Percentiles rank a stretch among this genome's conserved stretches.
These are phyloP conservation scores for Galago senegalensis DNA, from an alignment of 2,797 vertebrate genomes.

Conservation along the genomic window DNA sequence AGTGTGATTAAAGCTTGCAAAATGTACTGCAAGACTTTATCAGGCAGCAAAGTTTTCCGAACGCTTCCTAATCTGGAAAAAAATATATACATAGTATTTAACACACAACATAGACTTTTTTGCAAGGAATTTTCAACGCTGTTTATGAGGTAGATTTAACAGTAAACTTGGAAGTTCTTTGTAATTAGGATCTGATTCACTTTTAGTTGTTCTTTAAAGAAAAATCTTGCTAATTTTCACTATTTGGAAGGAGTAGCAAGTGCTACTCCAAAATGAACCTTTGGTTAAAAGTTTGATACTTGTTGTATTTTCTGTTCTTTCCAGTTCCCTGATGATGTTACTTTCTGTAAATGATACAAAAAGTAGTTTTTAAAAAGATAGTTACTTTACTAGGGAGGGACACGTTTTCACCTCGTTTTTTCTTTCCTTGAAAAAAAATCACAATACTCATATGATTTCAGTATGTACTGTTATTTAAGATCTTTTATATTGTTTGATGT, in stretches of 20 bases:
- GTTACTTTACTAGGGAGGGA: not conserved
- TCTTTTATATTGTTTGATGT: slow-evolving; percentile 42
- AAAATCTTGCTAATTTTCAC: not conserved
- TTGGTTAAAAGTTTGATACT: not conserved
- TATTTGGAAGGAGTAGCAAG: not conserved
- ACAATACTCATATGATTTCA: not conserved
- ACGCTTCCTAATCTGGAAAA: slow-evolving; percentile 47
- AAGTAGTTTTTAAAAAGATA: not conserved
- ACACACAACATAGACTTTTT: not conserved
- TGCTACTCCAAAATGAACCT: slow-evolving; percentile 22
- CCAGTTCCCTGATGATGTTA: not conserved
- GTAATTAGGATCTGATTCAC: not conserved
- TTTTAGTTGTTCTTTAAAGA: not conserved
- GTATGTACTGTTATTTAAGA: not conserved
- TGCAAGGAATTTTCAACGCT: slow-evolving; percentile 6
- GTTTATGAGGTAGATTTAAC: slow-evolving; percentile 8
- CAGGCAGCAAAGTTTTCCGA: slow-evolving; percentile 20
- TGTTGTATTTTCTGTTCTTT: not conserved
- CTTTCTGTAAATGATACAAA: slow-evolving; percentile 19
- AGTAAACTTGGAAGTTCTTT: slow-evolving; percentile 38
- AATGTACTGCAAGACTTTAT: slow-evolving; percentile 2
- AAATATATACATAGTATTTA: not conserved
- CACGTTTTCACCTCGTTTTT: not conserved
- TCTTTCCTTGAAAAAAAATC: not conserved
- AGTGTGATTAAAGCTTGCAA: slow-evolving; percentile 35